phyloP scores from a whole-genome alignment of 1,140 invertebrate species.

The Mylabris phalerata region DNA sequence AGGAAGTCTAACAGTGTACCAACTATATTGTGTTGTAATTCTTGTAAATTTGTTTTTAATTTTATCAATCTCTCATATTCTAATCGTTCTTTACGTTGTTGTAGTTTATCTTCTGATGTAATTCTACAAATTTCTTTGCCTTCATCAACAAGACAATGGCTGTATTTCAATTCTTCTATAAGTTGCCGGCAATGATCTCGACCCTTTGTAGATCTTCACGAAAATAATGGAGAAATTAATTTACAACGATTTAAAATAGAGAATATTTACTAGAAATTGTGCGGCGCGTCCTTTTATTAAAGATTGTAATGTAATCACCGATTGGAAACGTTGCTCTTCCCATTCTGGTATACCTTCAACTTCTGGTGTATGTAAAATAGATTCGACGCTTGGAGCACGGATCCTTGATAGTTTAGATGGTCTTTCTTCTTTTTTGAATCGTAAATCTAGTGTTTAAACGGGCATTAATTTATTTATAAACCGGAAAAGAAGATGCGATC shows the following conservation, averaged over 20 bases:
- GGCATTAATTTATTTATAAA: background rate
- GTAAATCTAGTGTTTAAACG: slow-evolving; percentile 14
- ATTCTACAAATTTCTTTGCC: slow-evolving; percentile 45
- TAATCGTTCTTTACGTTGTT: slow-evolving; percentile 39
- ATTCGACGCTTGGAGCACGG: slow-evolving; percentile 27
- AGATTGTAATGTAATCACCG: slow-evolving; percentile 55
- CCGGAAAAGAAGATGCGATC: background rate
- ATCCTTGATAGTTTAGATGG: slow-evolving; percentile 12
- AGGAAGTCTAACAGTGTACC: slow-evolving; percentile 63
- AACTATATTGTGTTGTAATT: slow-evolving; percentile 57
- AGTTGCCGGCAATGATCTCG: slow-evolving; percentile 57
- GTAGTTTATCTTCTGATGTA: slow-evolving; percentile 42
- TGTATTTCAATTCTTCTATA: slow-evolving; percentile 60
- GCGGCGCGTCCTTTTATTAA: slow-evolving; percentile 59
- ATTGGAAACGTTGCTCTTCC: slow-evolving; percentile 52
- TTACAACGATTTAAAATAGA: slow-evolving; percentile 5
- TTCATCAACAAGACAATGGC: slow-evolving; percentile 52
- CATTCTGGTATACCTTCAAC: slow-evolving; percentile 46
- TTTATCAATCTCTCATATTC: slow-evolving; percentile 10
- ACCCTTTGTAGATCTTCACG: slow-evolving; percentile 59
- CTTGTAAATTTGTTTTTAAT: slow-evolving; percentile 44
- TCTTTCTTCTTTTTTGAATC: slow-evolving; percentile 22
- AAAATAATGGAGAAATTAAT: background rate
- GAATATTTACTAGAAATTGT: slow-evolving; percentile 56
- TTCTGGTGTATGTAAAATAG: slow-evolving; percentile 45